phyloP scores from a whole-genome alignment of 2,113 vertebrate genomes.

The Gavia stellata region DNA sequence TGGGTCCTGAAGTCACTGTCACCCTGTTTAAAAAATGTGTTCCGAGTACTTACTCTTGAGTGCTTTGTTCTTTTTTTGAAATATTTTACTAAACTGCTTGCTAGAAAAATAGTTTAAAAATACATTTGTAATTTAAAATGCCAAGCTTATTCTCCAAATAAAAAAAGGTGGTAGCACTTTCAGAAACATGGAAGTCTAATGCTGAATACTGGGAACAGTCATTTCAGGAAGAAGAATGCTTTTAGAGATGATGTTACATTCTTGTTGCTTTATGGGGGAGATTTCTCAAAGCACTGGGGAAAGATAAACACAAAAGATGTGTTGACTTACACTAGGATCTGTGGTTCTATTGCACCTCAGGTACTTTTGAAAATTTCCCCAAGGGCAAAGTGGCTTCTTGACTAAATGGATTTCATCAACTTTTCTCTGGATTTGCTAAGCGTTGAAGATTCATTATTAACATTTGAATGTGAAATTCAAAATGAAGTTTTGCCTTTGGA shows the following conservation, averaged over 20 bases:
- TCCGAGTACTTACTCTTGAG: not conserved
- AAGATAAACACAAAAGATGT: not conserved
- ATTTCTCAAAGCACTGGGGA: not conserved
- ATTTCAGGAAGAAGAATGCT: not conserved
- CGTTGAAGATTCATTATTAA: not conserved
- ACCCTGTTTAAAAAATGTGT: not conserved
- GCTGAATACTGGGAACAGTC: not conserved
- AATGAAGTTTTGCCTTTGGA: not conserved
- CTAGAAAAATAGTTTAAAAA: not conserved
- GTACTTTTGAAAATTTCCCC: not conserved
- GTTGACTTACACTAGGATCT: not conserved
- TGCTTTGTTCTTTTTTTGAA: not conserved
- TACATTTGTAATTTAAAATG: not conserved
- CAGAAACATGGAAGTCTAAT: not conserved
- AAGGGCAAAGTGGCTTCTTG: not conserved
- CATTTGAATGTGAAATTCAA: not conserved
- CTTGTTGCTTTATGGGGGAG: not conserved
- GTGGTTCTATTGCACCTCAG: not conserved
- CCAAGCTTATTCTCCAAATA: not conserved
- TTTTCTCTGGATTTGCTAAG: not conserved
- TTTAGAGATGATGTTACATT: not conserved
- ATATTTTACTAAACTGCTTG: not conserved
- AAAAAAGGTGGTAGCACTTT: not conserved
- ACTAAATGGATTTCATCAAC: not conserved
- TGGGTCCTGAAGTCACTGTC: not conserved